Evolutionary conservation across 2,113 vertebrate species (phyloP).

Genomic region (Piaya cayana): DNA sequence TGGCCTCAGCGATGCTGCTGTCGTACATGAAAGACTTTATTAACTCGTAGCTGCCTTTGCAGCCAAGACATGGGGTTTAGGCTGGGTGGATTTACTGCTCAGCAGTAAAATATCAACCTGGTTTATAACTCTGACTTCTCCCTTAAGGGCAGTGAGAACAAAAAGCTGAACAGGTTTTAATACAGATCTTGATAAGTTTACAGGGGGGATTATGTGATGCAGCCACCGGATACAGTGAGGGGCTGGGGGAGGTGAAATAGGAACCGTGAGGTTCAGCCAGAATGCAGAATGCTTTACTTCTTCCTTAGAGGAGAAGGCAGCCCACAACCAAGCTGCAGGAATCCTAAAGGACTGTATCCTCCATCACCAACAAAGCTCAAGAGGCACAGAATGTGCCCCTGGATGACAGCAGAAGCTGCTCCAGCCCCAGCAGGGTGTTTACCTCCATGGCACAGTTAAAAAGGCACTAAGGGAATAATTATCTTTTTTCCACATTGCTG

Average conservation of each 20-base stretch:
- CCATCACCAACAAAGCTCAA: rapidly evolving
- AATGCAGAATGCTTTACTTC: not conserved
- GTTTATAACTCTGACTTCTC: not conserved
- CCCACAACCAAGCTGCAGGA: not conserved
- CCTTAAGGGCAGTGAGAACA: not conserved
- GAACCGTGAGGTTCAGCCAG: too few species aligned
- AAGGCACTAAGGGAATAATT: not conserved
- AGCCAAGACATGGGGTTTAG: not conserved
- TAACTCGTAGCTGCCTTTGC: not conserved
- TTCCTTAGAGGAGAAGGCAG: not conserved
- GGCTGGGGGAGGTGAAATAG: not conserved
- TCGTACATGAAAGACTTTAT: not conserved
- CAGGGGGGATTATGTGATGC: not conserved
- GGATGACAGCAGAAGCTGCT: not conserved
- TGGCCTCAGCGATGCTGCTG: not conserved
- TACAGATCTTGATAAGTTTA: not conserved
- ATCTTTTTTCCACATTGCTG: rapidly evolving
- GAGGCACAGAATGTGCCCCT: not conserved
- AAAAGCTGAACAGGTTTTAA: not conserved
- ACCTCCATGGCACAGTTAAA: not conserved
- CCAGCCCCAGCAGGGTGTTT: not conserved
- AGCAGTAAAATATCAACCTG: not conserved
- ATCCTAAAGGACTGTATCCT: rapidly evolving
- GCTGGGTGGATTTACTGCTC: not conserved
- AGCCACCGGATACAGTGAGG: not conserved